These are phyloP conservation scores for Garra rufa DNA, from an alignment of 2,113 vertebrate species.

Conservation along the genomic window DNA sequence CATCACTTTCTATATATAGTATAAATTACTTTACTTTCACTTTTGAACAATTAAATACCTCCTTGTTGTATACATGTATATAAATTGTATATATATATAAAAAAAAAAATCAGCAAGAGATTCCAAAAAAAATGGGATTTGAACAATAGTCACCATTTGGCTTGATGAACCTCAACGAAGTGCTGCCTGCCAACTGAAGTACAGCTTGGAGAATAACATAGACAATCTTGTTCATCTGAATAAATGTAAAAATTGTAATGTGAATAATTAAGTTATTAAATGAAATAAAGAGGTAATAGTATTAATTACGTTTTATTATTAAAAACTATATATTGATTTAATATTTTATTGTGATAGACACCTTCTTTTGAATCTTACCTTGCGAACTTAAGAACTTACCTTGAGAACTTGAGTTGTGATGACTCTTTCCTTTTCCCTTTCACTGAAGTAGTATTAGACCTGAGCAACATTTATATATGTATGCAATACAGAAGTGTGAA, in stretches of 20 bases:
- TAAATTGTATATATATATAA: too few relatives aligned
- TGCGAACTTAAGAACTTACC: conserved; percentile 13
- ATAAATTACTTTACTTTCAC: too few relatives aligned
- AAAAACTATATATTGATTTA: too few relatives aligned
- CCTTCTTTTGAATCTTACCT: not conserved
- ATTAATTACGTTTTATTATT: too few relatives aligned
- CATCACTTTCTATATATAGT: too few relatives aligned
- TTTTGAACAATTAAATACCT: too few relatives aligned
- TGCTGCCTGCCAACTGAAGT: conserved; percentile 28
- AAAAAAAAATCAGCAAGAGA: too few relatives aligned
- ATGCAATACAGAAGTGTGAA: conserved; percentile 32
- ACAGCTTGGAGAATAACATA: conserved; percentile 54
- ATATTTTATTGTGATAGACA: not conserved
- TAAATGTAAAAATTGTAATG: not conserved
- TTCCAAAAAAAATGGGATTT: not conserved
- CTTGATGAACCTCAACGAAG: conserved; percentile 54
- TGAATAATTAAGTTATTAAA: not conserved
- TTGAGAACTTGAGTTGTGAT: not conserved
- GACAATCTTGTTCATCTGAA: conserved; percentile 67
- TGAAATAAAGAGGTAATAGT: not conserved
- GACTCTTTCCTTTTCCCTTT: not conserved
- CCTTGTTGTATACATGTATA: too few relatives aligned
- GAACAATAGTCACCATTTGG: conserved; percentile 64
- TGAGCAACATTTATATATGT: conserved; percentile 4
- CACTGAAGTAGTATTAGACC: not conserved